A percentile compares a stretch with the other conserved stretches of the same genome.
Evolutionary conservation across 2,888 invertebrate species (phyloP).

Genomic region (Pocota personata): DNA sequence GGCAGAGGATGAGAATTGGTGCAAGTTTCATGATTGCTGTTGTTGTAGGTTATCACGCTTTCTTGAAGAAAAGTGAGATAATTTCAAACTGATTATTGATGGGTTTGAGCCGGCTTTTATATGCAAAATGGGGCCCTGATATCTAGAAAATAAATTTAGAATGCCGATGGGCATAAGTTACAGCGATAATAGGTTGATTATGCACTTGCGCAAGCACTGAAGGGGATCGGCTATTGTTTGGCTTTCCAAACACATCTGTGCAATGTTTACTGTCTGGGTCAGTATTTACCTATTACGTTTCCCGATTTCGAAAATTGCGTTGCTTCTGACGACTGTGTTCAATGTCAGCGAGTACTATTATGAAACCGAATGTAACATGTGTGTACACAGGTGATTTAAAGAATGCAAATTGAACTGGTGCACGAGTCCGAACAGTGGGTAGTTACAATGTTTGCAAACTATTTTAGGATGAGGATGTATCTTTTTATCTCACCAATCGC

Average conservation of each 20-base stretch:
- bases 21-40: slow-evolving; percentile 45
- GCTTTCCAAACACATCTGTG: not conserved
- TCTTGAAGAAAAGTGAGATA: slow-evolving; percentile 25
- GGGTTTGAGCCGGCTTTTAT: slow-evolving; percentile 24
- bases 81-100: slow-evolving; percentile 43
- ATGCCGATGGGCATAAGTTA: not conserved
- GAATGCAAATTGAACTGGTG: not conserved
- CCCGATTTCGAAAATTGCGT: not conserved
- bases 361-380: not conserved
- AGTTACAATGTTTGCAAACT: not conserved
- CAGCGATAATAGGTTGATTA: not conserved
- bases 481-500: not conserved
- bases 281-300: not conserved
- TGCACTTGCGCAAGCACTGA: slow-evolving; percentile 9
- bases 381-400: not conserved
- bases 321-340: not conserved
- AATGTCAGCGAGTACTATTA: slow-evolving; percentile 4
- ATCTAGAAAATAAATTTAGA: not conserved
- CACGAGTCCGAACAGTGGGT: not conserved
- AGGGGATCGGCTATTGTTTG: not conserved
- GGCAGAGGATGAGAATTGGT: slow-evolving; percentile 37
- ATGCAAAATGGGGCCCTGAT: not conserved
- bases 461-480: not conserved
- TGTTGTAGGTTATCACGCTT: not conserved
- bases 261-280: slow-evolving; percentile 24